Base-by-base conservation (phyloP, 1,140 invertebrate species). In the Episyrphus balteatus region DNA sequence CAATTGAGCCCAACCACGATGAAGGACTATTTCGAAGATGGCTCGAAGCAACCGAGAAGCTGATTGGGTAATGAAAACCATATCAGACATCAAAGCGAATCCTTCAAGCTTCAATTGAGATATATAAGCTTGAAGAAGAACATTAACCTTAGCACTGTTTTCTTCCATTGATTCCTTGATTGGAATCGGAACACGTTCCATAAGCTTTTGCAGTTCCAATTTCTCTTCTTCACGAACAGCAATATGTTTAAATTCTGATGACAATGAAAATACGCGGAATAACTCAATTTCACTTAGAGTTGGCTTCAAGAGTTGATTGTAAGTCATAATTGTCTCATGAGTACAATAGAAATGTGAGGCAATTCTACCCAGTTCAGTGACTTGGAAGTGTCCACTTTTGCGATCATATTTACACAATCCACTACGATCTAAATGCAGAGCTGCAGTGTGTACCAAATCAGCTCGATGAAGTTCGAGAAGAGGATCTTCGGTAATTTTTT, bases 121-220 rank as follows among this genome's bases (percentile, higher is more conserved):
- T 45, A 99, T 98, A 69, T 98, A 99, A 1, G 95, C 94, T 71
- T 99, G 94, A 3, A 99, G 74, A 5, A 98, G 69, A 8, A 97
- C 92, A 58, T 78, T 78, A 3, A 97, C 89, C 74, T 99, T 99
- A 1, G 97, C 96, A 56, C 91, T 95, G 0, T 95, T 83, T 68
- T 99, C 96, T 68, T 99, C 97, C 34, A 98, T 94, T 50, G 90
- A 92, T 70, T 99, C 97, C 60, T 99, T 99, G 43, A 99, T 97
- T 0, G 97, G 97, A 51, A 99, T 97, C 0, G 97, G 97, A 0
- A 99, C 96, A 56, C 90, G 74, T 69, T 97, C 93, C 83, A 99
- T 92, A 1, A 99, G 70, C 66, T 98, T 99, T 55, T 95, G 88
- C 32, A 99, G 69, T 69, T 99, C 97, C 40, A 98, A 66, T 59